Evolutionary conservation across 2,797 vertebrate species (phyloP).

Genomic region (Mormyrus hasselquistii): DNA sequence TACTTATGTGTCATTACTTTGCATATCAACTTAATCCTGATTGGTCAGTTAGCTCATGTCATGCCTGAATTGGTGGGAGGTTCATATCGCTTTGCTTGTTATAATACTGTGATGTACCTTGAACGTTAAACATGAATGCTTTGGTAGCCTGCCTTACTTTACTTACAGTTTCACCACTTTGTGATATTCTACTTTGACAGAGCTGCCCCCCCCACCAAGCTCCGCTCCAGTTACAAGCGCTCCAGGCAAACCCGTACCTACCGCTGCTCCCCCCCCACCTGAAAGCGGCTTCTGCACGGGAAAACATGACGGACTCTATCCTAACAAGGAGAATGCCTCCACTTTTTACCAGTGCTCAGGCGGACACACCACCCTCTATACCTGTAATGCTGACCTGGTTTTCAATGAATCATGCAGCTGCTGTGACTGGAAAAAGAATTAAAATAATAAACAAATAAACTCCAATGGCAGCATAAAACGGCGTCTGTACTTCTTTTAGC

Average conservation of each 20-base stretch:
- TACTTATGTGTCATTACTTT: neutral
- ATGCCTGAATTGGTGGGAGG: neutral
- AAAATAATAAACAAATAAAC: neutral
- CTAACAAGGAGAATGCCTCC: conserved; percentile 32
- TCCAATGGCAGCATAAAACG: neutral
- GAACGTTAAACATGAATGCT: neutral
- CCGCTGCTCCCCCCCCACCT: neutral
- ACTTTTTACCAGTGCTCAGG: conserved; percentile 50
- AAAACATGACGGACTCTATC: conserved; percentile 37
- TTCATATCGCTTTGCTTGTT: neutral
- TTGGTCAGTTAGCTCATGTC: neutral
- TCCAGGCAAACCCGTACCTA: conserved; percentile 1
- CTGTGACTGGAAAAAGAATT: conserved; percentile 43
- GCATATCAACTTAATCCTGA: neutral
- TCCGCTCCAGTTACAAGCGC: neutral
- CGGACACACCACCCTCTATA: conserved; percentile 30
- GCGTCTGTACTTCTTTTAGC: neutral
- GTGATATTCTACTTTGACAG: neutral
- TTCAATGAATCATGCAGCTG: conserved; percentile 48
- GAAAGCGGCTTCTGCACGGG: conserved; percentile 43
- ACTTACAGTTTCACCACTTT: neutral
- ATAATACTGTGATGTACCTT: neutral
- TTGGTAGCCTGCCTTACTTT: neutral
- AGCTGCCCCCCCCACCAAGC: neutral
- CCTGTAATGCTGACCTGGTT: conserved; percentile 41